These are phyloP conservation scores for Sandelia bainsii DNA, from an alignment of 2,797 vertebrate species.

Conservation along the genomic window DNA sequence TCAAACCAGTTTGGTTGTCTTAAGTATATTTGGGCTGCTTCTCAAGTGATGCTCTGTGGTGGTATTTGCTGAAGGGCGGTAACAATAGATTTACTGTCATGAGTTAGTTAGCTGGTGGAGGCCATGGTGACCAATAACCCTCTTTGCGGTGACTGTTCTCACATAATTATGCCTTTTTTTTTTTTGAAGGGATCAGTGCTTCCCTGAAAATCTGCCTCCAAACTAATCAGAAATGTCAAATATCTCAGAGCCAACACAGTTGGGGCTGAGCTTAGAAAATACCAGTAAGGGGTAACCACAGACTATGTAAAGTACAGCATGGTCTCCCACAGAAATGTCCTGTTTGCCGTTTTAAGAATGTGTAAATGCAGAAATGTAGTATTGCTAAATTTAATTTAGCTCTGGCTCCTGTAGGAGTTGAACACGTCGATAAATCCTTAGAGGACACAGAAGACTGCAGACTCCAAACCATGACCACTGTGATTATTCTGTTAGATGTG, in stretches of 20 bases:
- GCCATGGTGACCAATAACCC: slow-evolving; percentile 56
- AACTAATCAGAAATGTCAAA: slow-evolving; percentile 79
- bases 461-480: slow-evolving; percentile 75
- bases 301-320: slow-evolving; percentile 79
- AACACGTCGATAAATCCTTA: slow-evolving; percentile 74
- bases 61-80: slow-evolving; percentile 48
- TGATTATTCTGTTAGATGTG: slow-evolving; percentile 77
- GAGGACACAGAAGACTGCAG: slow-evolving; percentile 68
- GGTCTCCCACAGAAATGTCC: slow-evolving; percentile 82
- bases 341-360: slow-evolving; percentile 82
- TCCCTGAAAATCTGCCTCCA: slow-evolving; percentile 65
- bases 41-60: slow-evolving; percentile 50
- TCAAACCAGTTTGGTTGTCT: slow-evolving; percentile 33
- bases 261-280: slow-evolving; percentile 67
- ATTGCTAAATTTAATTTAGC: slow-evolving; percentile 80
- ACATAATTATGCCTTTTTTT: slow-evolving; percentile 66
- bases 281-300: slow-evolving; percentile 77
- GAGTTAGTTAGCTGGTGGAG: slow-evolving; percentile 45
- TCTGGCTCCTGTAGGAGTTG: slow-evolving; percentile 70
- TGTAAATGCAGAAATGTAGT: slow-evolving; percentile 81
- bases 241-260: slow-evolving; percentile 64
- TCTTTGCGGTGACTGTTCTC: slow-evolving; percentile 73
- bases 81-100: slow-evolving; percentile 64
- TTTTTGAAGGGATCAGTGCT: slow-evolving; percentile 65
- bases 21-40: slow-evolving; percentile 40